Base-by-base conservation (phyloP, 2,113 vertebrate genomes). In the Phylloscopus trochilus region DNA sequence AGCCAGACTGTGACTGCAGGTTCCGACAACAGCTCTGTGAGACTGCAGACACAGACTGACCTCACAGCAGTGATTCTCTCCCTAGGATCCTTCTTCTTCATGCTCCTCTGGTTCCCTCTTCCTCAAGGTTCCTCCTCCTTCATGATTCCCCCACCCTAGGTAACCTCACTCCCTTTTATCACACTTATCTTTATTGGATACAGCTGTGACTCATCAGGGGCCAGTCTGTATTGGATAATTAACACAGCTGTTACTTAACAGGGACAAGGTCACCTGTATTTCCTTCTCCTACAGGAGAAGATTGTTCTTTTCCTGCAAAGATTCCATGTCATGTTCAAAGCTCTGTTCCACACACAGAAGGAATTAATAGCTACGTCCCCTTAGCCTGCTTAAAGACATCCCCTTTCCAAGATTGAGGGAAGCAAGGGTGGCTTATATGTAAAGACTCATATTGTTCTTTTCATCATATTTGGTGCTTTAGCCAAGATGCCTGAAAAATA, bases 321-420 rank as follows among this genome's bases (percentile, higher is more conserved):
- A 35, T 31, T 28, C 2, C 17, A 14, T 3, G 12, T 35, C n/a
- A 20, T 2, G 4, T 44, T 62, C 56, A 46, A 81, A 89, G 26
- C 23, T 43, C 47, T 69, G 24, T 53, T 74, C 8, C 51, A 53
- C 43, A 53, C 31, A 35, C 23, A 64, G 15, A 60, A 69, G 16
- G 9, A 53, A 8, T 60, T 19, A 11, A 53, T 0, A 66, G 7
- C 41, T 49, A 4, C 1, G 2, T 35, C 8, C 46, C 31, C 6
- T 1, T 4, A 73, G 44, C 11, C 19, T 83, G 59, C 46, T 74
- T 47, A 49, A 67, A 69, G 53, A 55, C 81, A 82, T 41, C 30
- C 43, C 47, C 12, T 53, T 66, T 64, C 44, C 5, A 1, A 80
- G 33, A 37, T 14, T 35, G 5, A 35, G 41, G 60, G n/a, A 49